Conservation (phyloP, 2,113 vertebrate genomes). For the Microtus richardsoni region DNA sequence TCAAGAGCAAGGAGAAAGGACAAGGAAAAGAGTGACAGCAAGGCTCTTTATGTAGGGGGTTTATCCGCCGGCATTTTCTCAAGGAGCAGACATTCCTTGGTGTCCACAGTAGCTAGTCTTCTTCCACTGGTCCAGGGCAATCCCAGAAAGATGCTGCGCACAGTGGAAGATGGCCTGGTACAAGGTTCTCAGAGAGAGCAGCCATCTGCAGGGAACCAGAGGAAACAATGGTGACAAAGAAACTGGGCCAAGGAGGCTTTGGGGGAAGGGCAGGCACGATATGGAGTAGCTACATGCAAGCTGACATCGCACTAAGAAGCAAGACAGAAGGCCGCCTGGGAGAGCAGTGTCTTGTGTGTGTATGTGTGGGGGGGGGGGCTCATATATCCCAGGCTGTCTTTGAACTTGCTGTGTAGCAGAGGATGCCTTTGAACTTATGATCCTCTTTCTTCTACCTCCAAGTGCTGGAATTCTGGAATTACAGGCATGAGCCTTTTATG, state of each 20-base stretch:
- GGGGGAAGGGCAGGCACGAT: background rate
- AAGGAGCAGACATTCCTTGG: background rate
- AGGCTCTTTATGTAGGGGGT: background rate
- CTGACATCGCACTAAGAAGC: background rate
- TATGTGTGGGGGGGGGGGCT: background rate
- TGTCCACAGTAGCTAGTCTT: background rate
- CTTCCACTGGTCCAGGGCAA: background rate
- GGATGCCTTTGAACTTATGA: background rate
- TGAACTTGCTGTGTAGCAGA: background rate
- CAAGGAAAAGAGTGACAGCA: background rate
- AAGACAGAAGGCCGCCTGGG: background rate
- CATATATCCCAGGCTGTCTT: background rate
- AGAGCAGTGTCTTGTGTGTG: too few relatives aligned
- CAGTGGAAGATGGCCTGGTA: rapidly evolving
- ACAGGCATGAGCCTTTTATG: background rate
- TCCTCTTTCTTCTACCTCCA: background rate
- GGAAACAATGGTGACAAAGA: background rate
- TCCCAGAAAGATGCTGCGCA: background rate
- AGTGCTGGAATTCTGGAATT: background rate
- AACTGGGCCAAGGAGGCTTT: background rate
- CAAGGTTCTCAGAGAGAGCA: background rate
- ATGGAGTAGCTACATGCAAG: background rate
- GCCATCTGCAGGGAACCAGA: background rate
- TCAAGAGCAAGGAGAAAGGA: background rate
- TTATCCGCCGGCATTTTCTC: background rate